Evolutionary conservation across 1,140 invertebrate species (phyloP).

Genomic region (Orchesella cincta): DNA sequence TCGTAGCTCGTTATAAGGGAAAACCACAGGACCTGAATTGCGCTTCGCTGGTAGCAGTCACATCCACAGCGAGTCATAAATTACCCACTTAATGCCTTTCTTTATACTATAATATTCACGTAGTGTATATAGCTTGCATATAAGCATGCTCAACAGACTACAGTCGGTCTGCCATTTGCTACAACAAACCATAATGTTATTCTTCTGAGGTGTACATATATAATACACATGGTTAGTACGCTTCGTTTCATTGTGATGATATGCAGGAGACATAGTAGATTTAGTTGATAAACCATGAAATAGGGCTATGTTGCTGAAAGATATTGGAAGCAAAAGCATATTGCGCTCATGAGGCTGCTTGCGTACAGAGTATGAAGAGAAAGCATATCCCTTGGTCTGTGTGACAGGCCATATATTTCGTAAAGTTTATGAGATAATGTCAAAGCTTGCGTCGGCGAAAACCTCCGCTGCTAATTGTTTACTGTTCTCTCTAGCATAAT

Average conservation of each 20-base stretch:
- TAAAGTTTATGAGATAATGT: constrained; percentile 8
- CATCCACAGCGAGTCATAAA: background rate
- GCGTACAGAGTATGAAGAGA: background rate
- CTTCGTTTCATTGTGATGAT: background rate
- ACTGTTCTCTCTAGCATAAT: background rate
- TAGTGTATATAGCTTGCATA: background rate
- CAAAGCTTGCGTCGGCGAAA: background rate
- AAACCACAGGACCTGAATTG: background rate
- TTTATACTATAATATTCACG: background rate
- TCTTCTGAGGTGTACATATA: background rate
- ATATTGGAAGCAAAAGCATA: background rate
- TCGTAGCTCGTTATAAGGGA: background rate
- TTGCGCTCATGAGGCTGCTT: background rate
- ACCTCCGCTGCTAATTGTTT: constrained; percentile 23
- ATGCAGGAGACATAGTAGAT: background rate
- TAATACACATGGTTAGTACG: background rate
- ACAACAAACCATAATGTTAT: background rate
- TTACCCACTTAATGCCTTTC: constrained; percentile 16
- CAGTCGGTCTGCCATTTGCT: too few relatives aligned
- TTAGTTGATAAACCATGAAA: constrained; percentile 15
- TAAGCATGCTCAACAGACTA: too few relatives aligned
- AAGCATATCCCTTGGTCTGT: background rate
- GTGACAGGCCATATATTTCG: constrained; percentile 15
- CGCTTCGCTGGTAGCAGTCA: background rate
- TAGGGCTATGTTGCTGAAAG: background rate